phyloP scores from a whole-genome alignment of 2,113 vertebrate species.

The Lagenorhynchus albirostris region DNA sequence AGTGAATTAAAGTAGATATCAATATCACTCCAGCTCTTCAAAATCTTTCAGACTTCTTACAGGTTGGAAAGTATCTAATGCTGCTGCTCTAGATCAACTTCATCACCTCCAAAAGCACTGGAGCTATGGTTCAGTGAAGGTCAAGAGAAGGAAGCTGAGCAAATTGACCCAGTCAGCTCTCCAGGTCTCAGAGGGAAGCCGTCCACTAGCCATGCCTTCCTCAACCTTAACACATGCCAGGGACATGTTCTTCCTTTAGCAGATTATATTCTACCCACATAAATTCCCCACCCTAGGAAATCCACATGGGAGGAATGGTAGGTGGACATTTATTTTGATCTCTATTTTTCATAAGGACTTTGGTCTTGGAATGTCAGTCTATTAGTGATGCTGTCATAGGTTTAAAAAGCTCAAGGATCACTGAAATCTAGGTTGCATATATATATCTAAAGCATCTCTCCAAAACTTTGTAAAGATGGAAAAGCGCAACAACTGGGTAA shows the following conservation, averaged over 20 bases:
- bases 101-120: background rate
- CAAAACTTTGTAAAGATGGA: background rate
- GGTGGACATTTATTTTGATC: background rate
- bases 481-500: background rate
- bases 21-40: background rate
- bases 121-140: background rate
- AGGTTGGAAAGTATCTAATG: background rate
- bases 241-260: background rate
- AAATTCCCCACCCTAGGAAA: background rate
- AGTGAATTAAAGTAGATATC: background rate
- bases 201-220: background rate
- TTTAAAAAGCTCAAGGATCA: background rate
- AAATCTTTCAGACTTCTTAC: background rate
- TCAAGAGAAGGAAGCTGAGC: background rate
- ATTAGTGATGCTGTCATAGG: background rate
- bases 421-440: background rate
- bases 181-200: background rate
- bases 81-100: background rate
- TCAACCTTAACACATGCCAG: background rate
- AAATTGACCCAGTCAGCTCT: background rate
- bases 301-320: background rate
- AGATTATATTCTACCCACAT: background rate
- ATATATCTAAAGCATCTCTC: background rate
- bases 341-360: background rate
- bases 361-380: background rate